These are phyloP conservation scores for Lycopodina hypogea DNA, from an alignment of 37 sponge, comb jelly and placozoan genomes.

Conservation along the genomic window DNA sequence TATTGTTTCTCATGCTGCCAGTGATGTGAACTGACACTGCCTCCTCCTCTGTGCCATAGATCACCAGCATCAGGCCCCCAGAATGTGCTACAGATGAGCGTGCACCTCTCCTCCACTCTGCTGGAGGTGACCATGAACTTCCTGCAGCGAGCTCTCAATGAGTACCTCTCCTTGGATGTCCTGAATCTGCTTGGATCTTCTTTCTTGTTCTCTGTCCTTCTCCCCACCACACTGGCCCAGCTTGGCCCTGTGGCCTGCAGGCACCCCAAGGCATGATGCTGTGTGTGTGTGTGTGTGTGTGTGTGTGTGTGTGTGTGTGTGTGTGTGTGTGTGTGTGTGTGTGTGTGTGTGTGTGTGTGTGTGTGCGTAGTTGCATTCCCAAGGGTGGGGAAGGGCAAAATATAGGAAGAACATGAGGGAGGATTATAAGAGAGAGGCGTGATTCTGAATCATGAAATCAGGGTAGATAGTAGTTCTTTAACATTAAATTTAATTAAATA, in stretches of 20 bases:
- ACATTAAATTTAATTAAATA: too few relatives aligned
- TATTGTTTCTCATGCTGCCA: too few relatives aligned
- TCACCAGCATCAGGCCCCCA: conserved; percentile 30
- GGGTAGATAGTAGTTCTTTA: too few relatives aligned
- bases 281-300: conserved; percentile 1
- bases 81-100: conserved; percentile 60
- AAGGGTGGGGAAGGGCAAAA: not conserved
- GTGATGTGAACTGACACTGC: too few relatives aligned
- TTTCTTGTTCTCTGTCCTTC: conserved; percentile 75
- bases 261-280: conserved; percentile 57
- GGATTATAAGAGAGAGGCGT: too few relatives aligned
- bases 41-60: too few relatives aligned
- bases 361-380: not conserved
- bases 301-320: not conserved
- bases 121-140: conserved; percentile 56
- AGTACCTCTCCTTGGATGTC: conserved; percentile 7
- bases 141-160: conserved; percentile 30
- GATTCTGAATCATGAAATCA: too few relatives aligned
- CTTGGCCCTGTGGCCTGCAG: conserved; percentile 73
- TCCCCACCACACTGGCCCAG: conserved; percentile 79
- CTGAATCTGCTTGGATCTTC: conserved; percentile 61
- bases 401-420: too few relatives aligned
- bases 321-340: conserved; percentile 11
- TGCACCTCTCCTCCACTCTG: conserved; percentile 60
- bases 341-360: not conserved